Conservation (phyloP, 2,797 vertebrate genomes). For the Telmatherina bonti region DNA sequence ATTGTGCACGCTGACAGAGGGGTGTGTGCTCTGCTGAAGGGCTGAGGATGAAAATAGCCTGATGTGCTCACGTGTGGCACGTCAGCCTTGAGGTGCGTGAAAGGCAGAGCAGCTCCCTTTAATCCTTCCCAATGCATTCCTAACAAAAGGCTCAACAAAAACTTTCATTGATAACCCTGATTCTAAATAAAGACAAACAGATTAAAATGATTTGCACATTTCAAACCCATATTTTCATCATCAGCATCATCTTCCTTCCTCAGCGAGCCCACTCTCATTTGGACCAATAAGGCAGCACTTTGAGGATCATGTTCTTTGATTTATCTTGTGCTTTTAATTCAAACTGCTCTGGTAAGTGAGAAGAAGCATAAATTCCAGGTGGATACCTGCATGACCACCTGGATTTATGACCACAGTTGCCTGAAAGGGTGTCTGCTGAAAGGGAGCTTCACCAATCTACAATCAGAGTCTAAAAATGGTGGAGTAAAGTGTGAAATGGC, state of each 20-base stretch:
- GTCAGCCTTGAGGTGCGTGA: neutral
- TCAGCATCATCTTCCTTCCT: neutral
- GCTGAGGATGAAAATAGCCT: constrained; percentile 45
- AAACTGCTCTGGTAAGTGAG: neutral
- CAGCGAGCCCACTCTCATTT: neutral
- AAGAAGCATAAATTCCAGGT: neutral
- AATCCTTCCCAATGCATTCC: neutral
- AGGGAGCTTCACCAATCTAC: too few species aligned
- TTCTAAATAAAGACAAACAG: neutral
- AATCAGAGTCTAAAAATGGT: too few species aligned
- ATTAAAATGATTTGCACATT: neutral
- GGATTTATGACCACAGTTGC: too few species aligned
- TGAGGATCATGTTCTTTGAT: neutral
- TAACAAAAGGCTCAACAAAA: neutral
- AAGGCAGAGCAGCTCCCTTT: constrained; percentile 1
- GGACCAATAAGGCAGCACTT: too few species aligned
- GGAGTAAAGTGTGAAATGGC: too few species aligned
- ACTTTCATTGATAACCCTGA: neutral
- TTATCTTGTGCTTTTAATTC: neutral
- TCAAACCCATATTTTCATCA: too few species aligned
- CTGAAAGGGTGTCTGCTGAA: neutral
- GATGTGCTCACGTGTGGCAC: constrained; percentile 1
- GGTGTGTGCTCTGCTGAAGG: constrained; percentile 33
- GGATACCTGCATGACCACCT: neutral
- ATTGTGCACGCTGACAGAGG: constrained; percentile 47